phyloP scores from a whole-genome alignment of 2,888 invertebrate genomes.

The Epistrophe eligans region DNA sequence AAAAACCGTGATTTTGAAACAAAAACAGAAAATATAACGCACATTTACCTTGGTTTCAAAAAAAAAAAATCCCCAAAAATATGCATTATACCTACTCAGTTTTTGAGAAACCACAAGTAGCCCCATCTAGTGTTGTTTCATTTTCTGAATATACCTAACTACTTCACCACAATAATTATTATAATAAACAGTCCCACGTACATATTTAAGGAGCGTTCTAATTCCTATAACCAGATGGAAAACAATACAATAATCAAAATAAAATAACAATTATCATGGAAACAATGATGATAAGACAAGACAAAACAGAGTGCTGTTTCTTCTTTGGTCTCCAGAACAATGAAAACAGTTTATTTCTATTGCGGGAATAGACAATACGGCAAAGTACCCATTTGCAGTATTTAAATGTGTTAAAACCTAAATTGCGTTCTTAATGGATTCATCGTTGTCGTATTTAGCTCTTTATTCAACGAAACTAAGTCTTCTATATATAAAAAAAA shows the following conservation, averaged over 20 bases:
- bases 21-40: too few relatives aligned
- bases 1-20: too few relatives aligned
- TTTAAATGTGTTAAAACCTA: slow-evolving; percentile 67
- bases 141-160: background rate
- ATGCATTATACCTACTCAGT: too few relatives aligned
- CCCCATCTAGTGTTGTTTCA: background rate
- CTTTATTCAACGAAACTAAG: slow-evolving; percentile 23
- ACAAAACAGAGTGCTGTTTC: slow-evolving; percentile 1
- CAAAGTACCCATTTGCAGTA: slow-evolving; percentile 49
- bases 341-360: slow-evolving; percentile 27
- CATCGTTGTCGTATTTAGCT: slow-evolving; percentile 32
- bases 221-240: slow-evolving; percentile 24
- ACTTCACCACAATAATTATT: background rate
- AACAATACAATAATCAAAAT: slow-evolving; percentile 33
- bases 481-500: background rate
- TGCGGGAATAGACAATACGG: slow-evolving; percentile 45
- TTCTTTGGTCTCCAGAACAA: background rate
- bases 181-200: background rate
- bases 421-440: slow-evolving; percentile 67
- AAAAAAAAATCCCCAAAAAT: too few relatives aligned
- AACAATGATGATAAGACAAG: slow-evolving; percentile 25
- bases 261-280: slow-evolving; percentile 46
- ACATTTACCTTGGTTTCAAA: too few relatives aligned
- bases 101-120: background rate
- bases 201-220: background rate